Conservation (phyloP, 2,113 vertebrate genomes). For the Nymphicus hollandicus region DNA sequence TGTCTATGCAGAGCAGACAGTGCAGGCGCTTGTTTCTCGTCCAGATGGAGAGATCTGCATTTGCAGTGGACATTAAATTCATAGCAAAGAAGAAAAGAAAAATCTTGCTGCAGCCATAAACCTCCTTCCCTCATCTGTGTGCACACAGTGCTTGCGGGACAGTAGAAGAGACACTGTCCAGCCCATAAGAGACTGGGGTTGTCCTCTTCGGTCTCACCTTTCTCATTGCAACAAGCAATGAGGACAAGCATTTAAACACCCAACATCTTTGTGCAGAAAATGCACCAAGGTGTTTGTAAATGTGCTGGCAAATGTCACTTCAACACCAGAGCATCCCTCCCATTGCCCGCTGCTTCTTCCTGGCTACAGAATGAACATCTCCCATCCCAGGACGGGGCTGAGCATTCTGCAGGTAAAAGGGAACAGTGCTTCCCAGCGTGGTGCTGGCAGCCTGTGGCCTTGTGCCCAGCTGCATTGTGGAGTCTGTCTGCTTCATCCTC, state of each 20-base stretch:
- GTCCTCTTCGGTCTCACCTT: background rate
- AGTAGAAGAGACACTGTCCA: rapidly evolving
- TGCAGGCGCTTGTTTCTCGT: background rate
- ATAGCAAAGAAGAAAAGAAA: background rate
- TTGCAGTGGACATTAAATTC: background rate
- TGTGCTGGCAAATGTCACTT: background rate
- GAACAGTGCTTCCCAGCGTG: background rate
- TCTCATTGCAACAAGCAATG: background rate
- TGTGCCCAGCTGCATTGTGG: background rate
- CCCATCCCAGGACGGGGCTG: background rate
- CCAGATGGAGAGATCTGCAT: constrained; percentile 1
- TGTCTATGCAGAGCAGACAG: background rate
- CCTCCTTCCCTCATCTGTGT: background rate
- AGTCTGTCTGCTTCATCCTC: background rate
- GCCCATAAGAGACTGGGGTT: background rate
- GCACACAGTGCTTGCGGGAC: rapidly evolving
- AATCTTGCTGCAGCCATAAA: background rate
- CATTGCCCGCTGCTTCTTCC: background rate
- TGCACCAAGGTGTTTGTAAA: background rate
- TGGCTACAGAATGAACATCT: background rate
- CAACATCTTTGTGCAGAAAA: background rate
- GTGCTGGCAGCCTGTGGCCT: background rate
- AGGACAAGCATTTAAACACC: background rate
- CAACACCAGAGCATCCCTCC: no score
- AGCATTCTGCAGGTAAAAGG: background rate